Base-by-base conservation (phyloP, 1,140 invertebrate species). In the Cyclina sinensis region DNA sequence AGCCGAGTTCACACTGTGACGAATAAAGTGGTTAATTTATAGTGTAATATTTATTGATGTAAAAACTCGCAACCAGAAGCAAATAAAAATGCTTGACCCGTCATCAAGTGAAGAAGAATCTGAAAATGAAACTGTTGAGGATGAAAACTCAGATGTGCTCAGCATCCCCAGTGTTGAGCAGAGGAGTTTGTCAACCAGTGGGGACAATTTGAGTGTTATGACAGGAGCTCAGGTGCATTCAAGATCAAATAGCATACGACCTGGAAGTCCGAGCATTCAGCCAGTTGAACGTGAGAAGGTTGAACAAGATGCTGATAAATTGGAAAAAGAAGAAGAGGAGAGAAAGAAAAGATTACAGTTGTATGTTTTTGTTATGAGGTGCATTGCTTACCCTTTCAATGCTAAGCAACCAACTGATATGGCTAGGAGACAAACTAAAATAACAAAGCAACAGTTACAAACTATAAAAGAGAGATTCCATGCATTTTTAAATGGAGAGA, bases 311-410 rank as follows among this genome's bases (percentile, higher is more conserved):
- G 92, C 92, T 27, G 94, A 95, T 65, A 94, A 94, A 91, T 68
- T 94, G 48, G 94, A 95, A 88, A 92, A 91, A 82, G 94, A 95
- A 74, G 95, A 95, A 82, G 95, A 95, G 86, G 95, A 95, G 54
- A 92, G 95, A 65, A 94, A 93, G 74, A 93, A 91, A 59, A 84
- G 94, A 5, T 97, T 99, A 59, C 99, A 99, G 95, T 96, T 99
- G 32, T 99, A 99, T 96, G 99, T 99, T 82, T 99, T 99, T 96
- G 98, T 99, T 91, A 99, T 99, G 90, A 97, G 99, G 95, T 99
- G 99, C 96, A 97, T 99, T 94, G 98, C 99, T 3, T 99, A 99
- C 96, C 99, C 99, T 11, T 99, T 99, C 96, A 99, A 99, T 96
- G 98, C 99, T 7, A 99, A 99, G 96, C 99, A 99, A 95, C 98